A percentile compares a stretch with the other conserved stretches of the same genome.
phyloP scores from a whole-genome alignment of 53 echinoderm and acorn worm genomes.

The Apostichopus leukothele region DNA sequence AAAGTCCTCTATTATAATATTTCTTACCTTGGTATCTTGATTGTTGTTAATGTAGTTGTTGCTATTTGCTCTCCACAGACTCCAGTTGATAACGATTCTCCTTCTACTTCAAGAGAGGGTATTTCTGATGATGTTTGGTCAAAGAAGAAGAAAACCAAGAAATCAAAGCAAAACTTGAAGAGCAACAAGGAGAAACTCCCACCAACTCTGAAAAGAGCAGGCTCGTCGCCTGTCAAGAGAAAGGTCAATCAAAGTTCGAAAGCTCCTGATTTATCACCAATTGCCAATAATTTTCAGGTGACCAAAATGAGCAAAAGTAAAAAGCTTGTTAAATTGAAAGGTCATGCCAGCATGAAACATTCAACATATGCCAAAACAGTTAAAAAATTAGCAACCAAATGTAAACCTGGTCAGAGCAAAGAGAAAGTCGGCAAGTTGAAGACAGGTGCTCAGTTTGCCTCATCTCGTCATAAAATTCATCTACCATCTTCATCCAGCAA shows the following conservation, averaged over 20 bases:
- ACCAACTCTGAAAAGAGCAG: slow-evolving; percentile 10
- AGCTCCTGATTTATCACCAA: slow-evolving; percentile 17
- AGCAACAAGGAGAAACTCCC: background rate
- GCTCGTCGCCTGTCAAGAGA: background rate
- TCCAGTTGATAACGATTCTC: background rate
- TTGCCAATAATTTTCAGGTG: background rate
- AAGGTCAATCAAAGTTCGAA: background rate
- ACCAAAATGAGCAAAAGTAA: background rate
- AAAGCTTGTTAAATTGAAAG: background rate
- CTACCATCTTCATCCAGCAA: background rate
- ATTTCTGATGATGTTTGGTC: background rate
- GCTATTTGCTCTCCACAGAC: background rate
- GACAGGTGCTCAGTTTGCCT: background rate
- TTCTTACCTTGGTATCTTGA: too few relatives aligned
- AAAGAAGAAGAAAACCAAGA: slow-evolving; percentile 14
- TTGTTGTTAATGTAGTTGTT: background rate
- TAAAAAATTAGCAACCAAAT: background rate
- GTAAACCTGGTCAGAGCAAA: background rate
- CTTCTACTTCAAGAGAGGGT: slow-evolving; percentile 31
- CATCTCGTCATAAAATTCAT: background rate
- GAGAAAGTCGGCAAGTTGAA: background rate
- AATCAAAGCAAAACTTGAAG: background rate
- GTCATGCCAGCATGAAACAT: background rate
- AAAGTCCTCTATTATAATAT: too few relatives aligned
- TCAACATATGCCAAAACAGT: background rate